Percentiles rank a stretch among this genome's conserved stretches.
These are phyloP conservation scores for Notodromas monacha DNA, from an alignment of 2,888 invertebrate genomes.

Conservation along the genomic window DNA sequence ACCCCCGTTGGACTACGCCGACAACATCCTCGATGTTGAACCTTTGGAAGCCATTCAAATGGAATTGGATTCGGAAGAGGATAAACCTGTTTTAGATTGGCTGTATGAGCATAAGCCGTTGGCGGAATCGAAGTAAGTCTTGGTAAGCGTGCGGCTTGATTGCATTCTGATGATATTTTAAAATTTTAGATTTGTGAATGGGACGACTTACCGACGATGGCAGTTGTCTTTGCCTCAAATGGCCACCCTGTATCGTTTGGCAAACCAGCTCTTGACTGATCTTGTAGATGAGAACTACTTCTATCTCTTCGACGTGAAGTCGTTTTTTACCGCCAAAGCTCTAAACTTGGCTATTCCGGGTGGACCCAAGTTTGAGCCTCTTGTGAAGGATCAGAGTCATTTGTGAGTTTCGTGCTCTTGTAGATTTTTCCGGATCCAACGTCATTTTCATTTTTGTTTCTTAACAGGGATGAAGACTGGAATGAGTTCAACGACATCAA, in stretches of 20 bases:
- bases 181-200: conserved; percentile 48
- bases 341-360: conserved; percentile 98
- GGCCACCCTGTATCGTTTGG: conserved; percentile 85
- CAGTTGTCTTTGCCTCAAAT: conserved; percentile 78
- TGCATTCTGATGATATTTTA: no score
- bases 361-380: conserved; percentile 94
- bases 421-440: no score
- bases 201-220: conserved; percentile 87
- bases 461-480: conserved; percentile 98
- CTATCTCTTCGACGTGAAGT: conserved; percentile 92
- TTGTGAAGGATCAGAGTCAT: conserved; percentile 86
- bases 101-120: conserved; percentile 94
- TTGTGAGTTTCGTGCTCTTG: no score
- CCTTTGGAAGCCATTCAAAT: conserved; percentile 96
- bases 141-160: conserved; percentile 9
- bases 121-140: conserved; percentile 41
- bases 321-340: conserved; percentile 98
- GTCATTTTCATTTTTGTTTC: no score
- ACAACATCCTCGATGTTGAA: conserved; percentile 94
- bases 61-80: conserved; percentile 82
- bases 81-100: conserved; percentile 65
- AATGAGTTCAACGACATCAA: conserved; percentile 99
- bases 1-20: conserved; percentile 93
- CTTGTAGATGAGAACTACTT: conserved; percentile 94
- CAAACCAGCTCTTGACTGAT: conserved; percentile 88